These are phyloP conservation scores for Cheilinus undulatus DNA, from an alignment of 2,113 vertebrate genomes.

Conservation along the genomic window DNA sequence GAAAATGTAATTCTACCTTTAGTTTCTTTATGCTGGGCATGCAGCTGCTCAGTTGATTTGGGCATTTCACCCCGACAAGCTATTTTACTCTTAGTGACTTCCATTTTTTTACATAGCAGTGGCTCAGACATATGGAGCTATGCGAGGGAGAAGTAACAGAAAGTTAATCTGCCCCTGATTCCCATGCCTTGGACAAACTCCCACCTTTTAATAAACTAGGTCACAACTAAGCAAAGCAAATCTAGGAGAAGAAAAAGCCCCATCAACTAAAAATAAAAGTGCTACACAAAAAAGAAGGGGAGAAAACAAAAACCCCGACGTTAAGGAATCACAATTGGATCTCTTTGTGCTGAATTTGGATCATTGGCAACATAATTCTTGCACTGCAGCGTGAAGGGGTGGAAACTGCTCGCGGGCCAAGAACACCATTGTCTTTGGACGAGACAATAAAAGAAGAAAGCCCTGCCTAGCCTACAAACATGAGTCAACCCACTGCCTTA, in stretches of 20 bases:
- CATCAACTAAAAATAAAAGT: conserved; percentile 71
- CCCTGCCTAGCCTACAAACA: conserved; percentile 67
- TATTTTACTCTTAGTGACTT: conserved; percentile 49
- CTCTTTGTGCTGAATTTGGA: conserved; percentile 71
- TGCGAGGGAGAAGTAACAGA: conserved; percentile 60
- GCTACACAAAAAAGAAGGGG: conserved; percentile 47
- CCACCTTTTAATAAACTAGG: conserved; percentile 77
- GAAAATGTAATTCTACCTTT: conserved; percentile 7
- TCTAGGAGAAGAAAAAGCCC: conserved; percentile 63
- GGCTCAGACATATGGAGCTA: conserved; percentile 68
- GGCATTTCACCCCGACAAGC: conserved; percentile 30
- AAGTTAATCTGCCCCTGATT: conserved; percentile 76
- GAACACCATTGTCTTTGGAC: conserved; percentile 71
- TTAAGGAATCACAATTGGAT: conserved; percentile 68
- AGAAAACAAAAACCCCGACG: conserved; percentile 46
- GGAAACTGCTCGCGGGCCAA: conserved; percentile 67
- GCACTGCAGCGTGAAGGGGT: conserved; percentile 44
- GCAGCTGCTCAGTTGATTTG: conserved; percentile 13
- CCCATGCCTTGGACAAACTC: conserved; percentile 66
- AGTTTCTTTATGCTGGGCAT: conserved; percentile 12
- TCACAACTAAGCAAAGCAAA: conserved; percentile 77
- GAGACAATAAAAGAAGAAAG: conserved; percentile 71
- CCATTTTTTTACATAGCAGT: conserved; percentile 20
- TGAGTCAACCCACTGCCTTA: conserved; percentile 60
- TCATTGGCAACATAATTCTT: conserved; percentile 59